Evolutionary conservation across 2,797 vertebrate species (phyloP).

Genomic region (Paramormyrops hopkinsi): DNA sequence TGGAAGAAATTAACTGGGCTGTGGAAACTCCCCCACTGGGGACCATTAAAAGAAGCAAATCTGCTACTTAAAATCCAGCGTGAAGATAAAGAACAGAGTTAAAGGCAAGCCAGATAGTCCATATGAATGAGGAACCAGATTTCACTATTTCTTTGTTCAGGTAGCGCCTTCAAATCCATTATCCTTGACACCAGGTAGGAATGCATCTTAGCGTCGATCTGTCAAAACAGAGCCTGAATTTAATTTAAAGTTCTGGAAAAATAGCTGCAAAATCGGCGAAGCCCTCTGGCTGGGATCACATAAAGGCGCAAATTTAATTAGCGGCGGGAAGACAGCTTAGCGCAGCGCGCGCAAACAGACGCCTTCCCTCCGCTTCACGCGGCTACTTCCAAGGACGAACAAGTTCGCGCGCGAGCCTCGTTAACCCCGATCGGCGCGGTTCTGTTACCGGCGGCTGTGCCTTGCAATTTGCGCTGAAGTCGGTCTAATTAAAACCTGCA

Average conservation of each 20-base stretch:
- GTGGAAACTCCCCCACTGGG: background rate
- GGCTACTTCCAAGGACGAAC: background rate
- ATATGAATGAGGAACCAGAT: background rate
- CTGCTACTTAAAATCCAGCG: background rate
- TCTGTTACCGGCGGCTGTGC: background rate
- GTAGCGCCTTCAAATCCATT: background rate
- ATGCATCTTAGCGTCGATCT: background rate
- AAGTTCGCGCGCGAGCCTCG: background rate
- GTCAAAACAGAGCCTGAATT: background rate
- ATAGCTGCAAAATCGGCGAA: background rate
- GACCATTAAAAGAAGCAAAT: slow-evolving; percentile 19
- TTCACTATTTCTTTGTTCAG: background rate
- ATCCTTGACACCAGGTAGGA: background rate
- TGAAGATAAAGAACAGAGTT: background rate
- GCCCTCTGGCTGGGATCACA: background rate
- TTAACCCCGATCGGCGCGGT: background rate
- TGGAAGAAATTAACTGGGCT: background rate
- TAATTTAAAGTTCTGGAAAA: background rate
- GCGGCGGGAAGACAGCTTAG: background rate
- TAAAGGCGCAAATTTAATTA: background rate
- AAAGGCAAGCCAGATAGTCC: background rate
- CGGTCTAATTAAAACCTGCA: background rate
- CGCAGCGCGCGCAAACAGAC: background rate
- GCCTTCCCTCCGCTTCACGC: background rate
- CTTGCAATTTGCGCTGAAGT: background rate